Base-by-base conservation (phyloP, 2,797 vertebrate species). In the Helostoma temminkii region DNA sequence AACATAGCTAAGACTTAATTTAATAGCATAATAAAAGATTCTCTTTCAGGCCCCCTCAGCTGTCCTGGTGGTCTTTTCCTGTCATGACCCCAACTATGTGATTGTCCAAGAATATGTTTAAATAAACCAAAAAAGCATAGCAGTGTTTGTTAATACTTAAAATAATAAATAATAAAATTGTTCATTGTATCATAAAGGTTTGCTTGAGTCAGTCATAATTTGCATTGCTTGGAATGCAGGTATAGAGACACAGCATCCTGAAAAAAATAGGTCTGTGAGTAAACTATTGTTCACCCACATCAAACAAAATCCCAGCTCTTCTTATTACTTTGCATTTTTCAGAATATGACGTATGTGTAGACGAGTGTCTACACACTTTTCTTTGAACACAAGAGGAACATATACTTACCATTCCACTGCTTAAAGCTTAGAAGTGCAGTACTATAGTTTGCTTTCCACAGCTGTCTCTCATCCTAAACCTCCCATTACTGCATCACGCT, bases 381-480 rank as follows among this genome's bases (percentile, higher is more conserved):
- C 78, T 84, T 76, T 89, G 74, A 78, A 70, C 76, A 42, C 57
- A 45, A 48, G 76, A 71, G 74, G 52, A 92, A 90, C 80, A 71
- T 93, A 80, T 91, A 92, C 79, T 92, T 92, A 88, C 87, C 85
- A 90, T 91, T 91, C 84, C 84, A 68, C 60, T 54, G 63, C 76
- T 65, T 78, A 58, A 74, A 75, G 75, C 66, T 68, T 63, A 78
- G 67, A 50, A 65, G 68, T 28, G 16, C 70, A 60, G 39, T 68
- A 56, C 83, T 91, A 46, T 89, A 86, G 90, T 90, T 79, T 81
- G 58, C 62, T 84, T 63, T 78, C 67, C 84, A 84, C 92, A 93
- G 89, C 86, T 91, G 90, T 87, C 82, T 80, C 60, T 77, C 61
- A 58, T 81, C 71, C 81, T 49, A 70, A 88, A 67, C 84, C 80